These are phyloP conservation scores for Microplitis manilae DNA, from an alignment of 2,888 invertebrate species.

Conservation along the genomic window DNA sequence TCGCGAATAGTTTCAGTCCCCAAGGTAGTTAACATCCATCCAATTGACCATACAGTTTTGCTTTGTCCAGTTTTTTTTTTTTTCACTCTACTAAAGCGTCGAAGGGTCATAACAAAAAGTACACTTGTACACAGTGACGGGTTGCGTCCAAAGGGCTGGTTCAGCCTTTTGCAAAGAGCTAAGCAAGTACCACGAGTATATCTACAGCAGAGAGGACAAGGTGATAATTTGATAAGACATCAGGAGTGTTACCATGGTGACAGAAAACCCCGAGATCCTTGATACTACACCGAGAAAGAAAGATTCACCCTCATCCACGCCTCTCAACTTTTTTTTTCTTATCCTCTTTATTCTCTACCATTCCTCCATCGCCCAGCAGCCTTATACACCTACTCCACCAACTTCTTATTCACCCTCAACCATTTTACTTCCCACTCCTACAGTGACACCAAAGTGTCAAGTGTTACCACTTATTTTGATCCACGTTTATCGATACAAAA, in stretches of 20 bases:
- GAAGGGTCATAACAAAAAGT: conserved; percentile 11
- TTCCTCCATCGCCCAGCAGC: conserved; percentile 33
- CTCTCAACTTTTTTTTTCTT: conserved; percentile 48
- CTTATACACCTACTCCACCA: conserved; percentile 6
- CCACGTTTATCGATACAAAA: neutral
- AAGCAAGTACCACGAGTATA: conserved; percentile 31
- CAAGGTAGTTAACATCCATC: conserved; percentile 63
- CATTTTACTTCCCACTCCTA: neutral
- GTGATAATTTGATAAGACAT: conserved; percentile 73
- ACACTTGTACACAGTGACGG: neutral
- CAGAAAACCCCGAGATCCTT: conserved; percentile 63
- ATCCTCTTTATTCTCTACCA: conserved; percentile 43
- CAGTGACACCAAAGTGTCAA: conserved; percentile 59
- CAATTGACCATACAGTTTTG: conserved; percentile 66
- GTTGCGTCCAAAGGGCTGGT: conserved; percentile 11
- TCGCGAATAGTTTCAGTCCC: conserved; percentile 33
- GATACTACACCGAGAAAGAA: conserved; percentile 30
- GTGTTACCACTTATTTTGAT: neutral
- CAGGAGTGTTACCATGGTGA: conserved; percentile 69
- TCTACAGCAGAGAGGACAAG: conserved; percentile 64
- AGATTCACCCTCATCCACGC: conserved; percentile 44
- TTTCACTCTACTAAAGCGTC: conserved; percentile 26
- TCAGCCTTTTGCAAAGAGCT: conserved; percentile 34
- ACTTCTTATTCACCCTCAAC: conserved; percentile 22
- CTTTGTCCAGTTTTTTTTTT: conserved; percentile 53